These are phyloP conservation scores for Rhagologus leucostigma DNA, from an alignment of 2,113 vertebrate genomes.

Conservation along the genomic window DNA sequence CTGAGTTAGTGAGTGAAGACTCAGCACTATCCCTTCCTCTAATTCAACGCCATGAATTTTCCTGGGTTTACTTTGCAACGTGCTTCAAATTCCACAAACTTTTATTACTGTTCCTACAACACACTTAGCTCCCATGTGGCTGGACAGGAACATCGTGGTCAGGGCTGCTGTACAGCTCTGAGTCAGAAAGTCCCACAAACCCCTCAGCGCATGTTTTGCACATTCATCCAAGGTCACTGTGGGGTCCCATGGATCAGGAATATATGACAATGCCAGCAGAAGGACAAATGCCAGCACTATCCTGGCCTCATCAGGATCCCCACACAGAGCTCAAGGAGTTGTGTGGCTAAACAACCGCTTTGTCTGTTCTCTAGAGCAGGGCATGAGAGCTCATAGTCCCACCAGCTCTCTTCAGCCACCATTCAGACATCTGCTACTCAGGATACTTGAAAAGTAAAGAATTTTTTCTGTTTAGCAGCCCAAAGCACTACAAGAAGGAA, in stretches of 20 bases:
- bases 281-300: not conserved
- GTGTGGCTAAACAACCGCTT: not conserved
- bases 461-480: not conserved
- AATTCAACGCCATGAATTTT: not conserved
- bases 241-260: not conserved
- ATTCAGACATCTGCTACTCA: not conserved
- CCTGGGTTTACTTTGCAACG: not conserved
- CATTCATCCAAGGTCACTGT: not conserved
- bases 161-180: not conserved
- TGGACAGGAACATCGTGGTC: not conserved
- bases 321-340: fast-evolving
- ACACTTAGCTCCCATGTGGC: not conserved
- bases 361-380: not conserved
- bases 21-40: not conserved
- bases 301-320: not conserved
- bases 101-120: not conserved
- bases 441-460: not conserved
- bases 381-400: not conserved
- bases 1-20: not conserved
- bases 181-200: not conserved
- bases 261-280: not conserved
- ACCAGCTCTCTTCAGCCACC: not conserved
- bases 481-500: not conserved
- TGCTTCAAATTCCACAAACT: not conserved
- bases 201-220: not conserved